These are phyloP conservation scores for Drosophila malerkotliana DNA, from an alignment of 1,140 invertebrate genomes.

Conservation along the genomic window DNA sequence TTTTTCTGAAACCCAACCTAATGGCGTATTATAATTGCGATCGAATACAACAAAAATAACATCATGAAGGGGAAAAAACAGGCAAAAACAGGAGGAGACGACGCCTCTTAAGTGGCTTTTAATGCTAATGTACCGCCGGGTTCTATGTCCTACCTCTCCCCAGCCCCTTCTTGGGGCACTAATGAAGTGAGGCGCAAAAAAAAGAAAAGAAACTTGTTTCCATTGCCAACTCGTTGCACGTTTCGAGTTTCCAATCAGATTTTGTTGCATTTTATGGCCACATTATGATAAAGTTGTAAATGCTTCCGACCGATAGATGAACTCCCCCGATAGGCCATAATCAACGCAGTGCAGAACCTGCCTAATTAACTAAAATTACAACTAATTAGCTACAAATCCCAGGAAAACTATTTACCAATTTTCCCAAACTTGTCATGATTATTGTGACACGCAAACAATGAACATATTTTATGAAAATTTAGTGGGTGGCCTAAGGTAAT, in stretches of 20 bases:
- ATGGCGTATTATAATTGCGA: constrained; percentile 79
- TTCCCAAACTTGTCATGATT: constrained; percentile 30
- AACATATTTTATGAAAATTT: background rate
- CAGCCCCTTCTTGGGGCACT: constrained; percentile 17
- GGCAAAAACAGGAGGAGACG: background rate
- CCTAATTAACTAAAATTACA: constrained; percentile 56
- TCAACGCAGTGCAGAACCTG: constrained; percentile 26
- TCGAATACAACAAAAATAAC: background rate
- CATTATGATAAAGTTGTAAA: constrained; percentile 81
- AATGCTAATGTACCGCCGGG: constrained; percentile 74
- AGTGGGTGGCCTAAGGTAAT: background rate
- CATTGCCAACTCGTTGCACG: constrained; percentile 7
- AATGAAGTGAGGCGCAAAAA: constrained; percentile 54
- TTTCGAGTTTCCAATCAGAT: constrained; percentile 49
- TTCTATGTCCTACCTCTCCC: constrained; percentile 26
- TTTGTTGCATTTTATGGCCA: constrained; percentile 54
- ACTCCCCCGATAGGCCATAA: constrained; percentile 12
- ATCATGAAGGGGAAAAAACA: background rate
- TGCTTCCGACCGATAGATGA: constrained; percentile 39
- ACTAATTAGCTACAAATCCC: constrained; percentile 60
- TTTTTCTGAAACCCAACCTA: constrained; percentile 43
- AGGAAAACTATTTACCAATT: constrained; percentile 18
- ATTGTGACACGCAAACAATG: constrained; percentile 51
- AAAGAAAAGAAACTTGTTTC: constrained; percentile 33
- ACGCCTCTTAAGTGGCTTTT: constrained; percentile 74